Evolutionary conservation across 2,797 vertebrate species (phyloP).

Genomic region (Allobates femoralis): DNA sequence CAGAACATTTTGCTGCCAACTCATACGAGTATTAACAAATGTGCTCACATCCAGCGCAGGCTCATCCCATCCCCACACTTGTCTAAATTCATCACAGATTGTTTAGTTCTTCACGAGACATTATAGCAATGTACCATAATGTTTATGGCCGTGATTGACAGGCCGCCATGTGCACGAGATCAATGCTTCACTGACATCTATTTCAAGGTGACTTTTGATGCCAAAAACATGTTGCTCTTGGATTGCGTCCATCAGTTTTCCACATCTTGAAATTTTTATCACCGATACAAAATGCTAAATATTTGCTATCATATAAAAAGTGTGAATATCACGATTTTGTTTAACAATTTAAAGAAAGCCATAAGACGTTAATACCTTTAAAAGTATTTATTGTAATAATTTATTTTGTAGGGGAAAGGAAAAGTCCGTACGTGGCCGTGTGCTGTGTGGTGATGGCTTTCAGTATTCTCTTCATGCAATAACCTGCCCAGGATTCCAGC

Average conservation of each 20-base stretch:
- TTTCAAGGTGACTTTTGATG: slow-evolving; percentile 28
- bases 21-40: slow-evolving; percentile 22
- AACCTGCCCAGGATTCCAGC: slow-evolving; percentile 66
- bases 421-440: slow-evolving; percentile 91
- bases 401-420: slow-evolving; percentile 84
- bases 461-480: slow-evolving; percentile 90
- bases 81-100: slow-evolving; percentile 35
- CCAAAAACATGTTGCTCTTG: slow-evolving; percentile 33
- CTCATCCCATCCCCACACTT: background rate
- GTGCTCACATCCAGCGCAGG: background rate
- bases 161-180: background rate
- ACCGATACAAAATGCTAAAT: background rate
- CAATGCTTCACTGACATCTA: background rate
- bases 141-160: slow-evolving; percentile 31
- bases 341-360: background rate
- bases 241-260: background rate
- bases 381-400: slow-evolving; percentile 2
- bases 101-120: slow-evolving; percentile 26
- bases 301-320: background rate
- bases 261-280: background rate
- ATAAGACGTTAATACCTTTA: background rate
- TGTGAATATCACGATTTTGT: background rate
- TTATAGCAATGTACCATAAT: slow-evolving; percentile 23
- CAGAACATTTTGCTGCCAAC: background rate
- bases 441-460: slow-evolving; percentile 94